phyloP scores from a whole-genome alignment of 2,888 invertebrate genomes.

The Lepidocyrtinus sp. region DNA sequence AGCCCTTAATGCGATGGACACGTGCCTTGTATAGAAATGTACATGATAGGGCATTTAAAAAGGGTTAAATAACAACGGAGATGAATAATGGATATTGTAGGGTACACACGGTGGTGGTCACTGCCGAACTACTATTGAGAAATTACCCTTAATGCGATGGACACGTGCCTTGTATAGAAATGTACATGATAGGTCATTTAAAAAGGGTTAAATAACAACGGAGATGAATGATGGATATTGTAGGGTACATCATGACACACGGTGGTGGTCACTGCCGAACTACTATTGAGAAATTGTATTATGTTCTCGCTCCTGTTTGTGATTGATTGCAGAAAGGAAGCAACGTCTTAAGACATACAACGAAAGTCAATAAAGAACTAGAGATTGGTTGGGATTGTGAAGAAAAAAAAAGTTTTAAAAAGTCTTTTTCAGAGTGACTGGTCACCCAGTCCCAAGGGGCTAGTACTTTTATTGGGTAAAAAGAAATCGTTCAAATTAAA shows the following conservation, averaged over 20 bases:
- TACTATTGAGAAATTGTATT: too few species aligned
- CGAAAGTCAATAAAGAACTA: too few species aligned
- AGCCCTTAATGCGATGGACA: conserved; percentile 8
- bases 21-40: conserved; percentile 1
- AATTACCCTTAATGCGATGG: conserved; percentile 10
- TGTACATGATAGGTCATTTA: background rate
- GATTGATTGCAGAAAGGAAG: too few species aligned
- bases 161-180: conserved; percentile 1
- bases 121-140: too few species aligned
- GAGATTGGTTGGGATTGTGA: too few species aligned
- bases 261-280: too few species aligned
- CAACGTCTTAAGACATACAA: too few species aligned
- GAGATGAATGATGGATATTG: background rate
- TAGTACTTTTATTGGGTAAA: background rate
- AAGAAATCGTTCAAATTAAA: conserved; percentile 9
- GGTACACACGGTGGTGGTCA: too few species aligned
- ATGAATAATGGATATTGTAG: background rate
- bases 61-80: background rate
- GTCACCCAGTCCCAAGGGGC: conserved; percentile 5
- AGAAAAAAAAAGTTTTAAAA: background rate
- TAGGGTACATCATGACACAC: too few species aligned
- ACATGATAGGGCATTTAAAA: background rate
- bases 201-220: background rate
- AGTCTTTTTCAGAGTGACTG: background rate
- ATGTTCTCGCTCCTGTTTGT: too few species aligned